Conservation (phyloP, 2,113 vertebrate genomes). For the Rafetus swinhoei region DNA sequence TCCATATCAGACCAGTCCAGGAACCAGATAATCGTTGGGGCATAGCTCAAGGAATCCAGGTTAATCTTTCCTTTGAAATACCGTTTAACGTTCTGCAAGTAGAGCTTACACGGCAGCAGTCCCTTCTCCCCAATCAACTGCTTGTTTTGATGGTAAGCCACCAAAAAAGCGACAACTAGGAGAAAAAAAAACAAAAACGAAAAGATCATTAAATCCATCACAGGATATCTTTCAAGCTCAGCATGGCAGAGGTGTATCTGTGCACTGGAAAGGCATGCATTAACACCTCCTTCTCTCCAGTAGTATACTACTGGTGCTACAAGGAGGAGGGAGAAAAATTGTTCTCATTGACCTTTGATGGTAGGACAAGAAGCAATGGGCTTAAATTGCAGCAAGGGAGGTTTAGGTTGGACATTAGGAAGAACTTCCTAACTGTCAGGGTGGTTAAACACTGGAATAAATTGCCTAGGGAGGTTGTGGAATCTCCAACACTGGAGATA, state of each 20-base stretch:
- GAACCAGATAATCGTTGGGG: slow-evolving; percentile 90
- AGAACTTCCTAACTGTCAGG: no score
- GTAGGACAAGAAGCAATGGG: no score
- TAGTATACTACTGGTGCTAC: background rate
- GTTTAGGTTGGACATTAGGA: no score
- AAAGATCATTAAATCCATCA: accelerated
- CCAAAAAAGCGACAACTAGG: slow-evolving; percentile 90
- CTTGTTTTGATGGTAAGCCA: slow-evolving; percentile 93
- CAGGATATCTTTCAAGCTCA: accelerated
- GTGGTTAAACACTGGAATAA: no score
- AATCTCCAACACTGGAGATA: no score
- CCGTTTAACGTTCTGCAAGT: slow-evolving; percentile 84
- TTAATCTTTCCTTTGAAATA: slow-evolving; percentile 85
- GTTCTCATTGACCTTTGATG: no score
- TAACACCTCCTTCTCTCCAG: background rate
- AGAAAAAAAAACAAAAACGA: background rate
- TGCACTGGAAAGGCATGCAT: background rate
- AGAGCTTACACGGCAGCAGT: slow-evolving; percentile 85
- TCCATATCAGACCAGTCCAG: slow-evolving; percentile 92
- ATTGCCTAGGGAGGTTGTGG: no score
- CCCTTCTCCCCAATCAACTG: slow-evolving; percentile 91
- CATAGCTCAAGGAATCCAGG: slow-evolving; percentile 81
- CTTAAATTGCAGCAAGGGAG: no score
- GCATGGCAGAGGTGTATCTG: accelerated
- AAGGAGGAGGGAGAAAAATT: no score